These are phyloP conservation scores for Diloba caeruleocephala DNA, from an alignment of 2,888 invertebrate genomes.

Conservation along the genomic window DNA sequence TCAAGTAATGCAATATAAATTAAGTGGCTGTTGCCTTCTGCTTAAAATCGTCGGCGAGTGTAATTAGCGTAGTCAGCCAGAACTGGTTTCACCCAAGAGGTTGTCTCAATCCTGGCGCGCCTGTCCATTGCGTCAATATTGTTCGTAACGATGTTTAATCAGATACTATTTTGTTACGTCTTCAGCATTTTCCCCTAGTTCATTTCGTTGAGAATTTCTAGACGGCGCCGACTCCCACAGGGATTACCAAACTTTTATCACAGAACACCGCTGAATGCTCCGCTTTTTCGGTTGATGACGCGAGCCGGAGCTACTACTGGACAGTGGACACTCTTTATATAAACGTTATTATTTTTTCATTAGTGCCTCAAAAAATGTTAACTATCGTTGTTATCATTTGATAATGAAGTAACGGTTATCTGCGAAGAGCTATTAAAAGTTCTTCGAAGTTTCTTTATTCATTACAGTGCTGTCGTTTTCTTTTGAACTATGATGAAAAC, in stretches of 20 bases:
- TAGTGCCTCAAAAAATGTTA: conserved; percentile 7
- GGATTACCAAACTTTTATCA: conserved; percentile 55
- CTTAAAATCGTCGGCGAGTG: conserved; percentile 52
- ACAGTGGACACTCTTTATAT: conserved; percentile 9
- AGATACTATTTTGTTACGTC: conserved; percentile 14
- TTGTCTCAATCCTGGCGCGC: conserved; percentile 31
- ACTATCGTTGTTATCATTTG: not conserved
- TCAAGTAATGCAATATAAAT: conserved; percentile 43
- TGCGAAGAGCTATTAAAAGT: not conserved
- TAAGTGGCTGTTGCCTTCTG: conserved; percentile 55
- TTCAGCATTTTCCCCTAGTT: conserved; percentile 38
- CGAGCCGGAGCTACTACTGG: conserved; percentile 24
- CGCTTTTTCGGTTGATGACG: conserved; percentile 46
- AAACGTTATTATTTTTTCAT: conserved; percentile 26
- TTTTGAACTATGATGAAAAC: conserved; percentile 4
- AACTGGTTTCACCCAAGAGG: conserved; percentile 60
- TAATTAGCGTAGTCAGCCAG: conserved; percentile 52
- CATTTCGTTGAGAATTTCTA: conserved; percentile 54
- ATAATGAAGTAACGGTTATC: conserved; percentile 1
- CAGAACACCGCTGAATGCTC: conserved; percentile 28
- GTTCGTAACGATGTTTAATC: conserved; percentile 29
- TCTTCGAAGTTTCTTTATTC: conserved; percentile 1
- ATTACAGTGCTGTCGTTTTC: conserved; percentile 18
- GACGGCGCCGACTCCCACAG: conserved; percentile 58
- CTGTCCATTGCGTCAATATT: conserved; percentile 30